phyloP scores from a whole-genome alignment of 2,113 vertebrate species.

The Cheilinus undulatus region DNA sequence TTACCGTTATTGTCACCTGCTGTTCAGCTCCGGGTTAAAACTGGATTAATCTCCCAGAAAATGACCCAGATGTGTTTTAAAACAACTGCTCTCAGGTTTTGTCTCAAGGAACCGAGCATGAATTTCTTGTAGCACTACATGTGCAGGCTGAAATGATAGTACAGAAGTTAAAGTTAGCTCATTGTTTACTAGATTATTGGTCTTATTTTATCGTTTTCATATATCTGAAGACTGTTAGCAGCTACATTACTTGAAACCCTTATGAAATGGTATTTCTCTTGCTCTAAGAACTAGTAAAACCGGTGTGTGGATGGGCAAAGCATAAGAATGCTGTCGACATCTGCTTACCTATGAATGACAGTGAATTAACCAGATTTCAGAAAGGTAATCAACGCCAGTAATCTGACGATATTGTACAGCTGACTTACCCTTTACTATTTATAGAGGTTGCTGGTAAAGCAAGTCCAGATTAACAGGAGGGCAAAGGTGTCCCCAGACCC shows the following conservation, averaged over 20 bases:
- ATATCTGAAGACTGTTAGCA: not conserved
- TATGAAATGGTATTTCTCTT: rapidly evolving
- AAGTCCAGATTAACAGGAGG: constrained; percentile 6
- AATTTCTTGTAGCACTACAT: not conserved
- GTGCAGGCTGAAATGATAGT: too few relatives aligned
- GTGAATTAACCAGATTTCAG: not conserved
- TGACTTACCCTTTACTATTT: constrained; percentile 34
- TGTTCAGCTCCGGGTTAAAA: not conserved
- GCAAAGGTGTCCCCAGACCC: not conserved
- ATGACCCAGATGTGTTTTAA: not conserved
- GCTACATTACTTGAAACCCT: not conserved
- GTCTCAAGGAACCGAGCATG: not conserved
- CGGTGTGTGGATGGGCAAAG: not conserved
- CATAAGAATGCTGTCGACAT: not conserved
- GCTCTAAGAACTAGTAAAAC: not conserved
- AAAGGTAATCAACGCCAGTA: not conserved
- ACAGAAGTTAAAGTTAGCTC: not conserved
- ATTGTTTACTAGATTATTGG: not conserved
- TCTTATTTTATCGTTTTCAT: not conserved
- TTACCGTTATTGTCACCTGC: not conserved
- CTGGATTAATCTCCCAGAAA: not conserved
- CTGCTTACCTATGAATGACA: too few relatives aligned
- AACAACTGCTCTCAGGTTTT: not conserved
- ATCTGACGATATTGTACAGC: not conserved
- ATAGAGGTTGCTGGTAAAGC: constrained; percentile 26